Conservation (phyloP, 2,797 vertebrate genomes). For the Notoglanidium macrostoma region DNA sequence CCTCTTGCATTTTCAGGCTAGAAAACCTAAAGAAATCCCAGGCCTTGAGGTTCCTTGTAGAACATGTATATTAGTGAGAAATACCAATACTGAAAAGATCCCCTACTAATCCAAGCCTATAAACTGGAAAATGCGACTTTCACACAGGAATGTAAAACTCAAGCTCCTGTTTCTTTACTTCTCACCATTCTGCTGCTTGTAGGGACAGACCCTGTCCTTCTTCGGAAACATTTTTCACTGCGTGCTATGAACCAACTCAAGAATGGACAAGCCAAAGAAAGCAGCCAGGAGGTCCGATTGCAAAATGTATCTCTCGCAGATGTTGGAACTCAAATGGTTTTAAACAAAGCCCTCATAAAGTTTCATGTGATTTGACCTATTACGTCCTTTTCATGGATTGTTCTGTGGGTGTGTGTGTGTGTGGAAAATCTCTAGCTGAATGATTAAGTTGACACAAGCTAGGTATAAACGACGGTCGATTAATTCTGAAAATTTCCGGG, state of each 20-base stretch:
- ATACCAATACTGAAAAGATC: neutral
- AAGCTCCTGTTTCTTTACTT: constrained; percentile 1
- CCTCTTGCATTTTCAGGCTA: neutral
- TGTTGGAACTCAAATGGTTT: neutral
- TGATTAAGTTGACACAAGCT: neutral
- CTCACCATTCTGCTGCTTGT: neutral
- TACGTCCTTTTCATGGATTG: neutral
- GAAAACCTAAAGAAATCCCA: neutral
- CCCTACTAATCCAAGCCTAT: neutral
- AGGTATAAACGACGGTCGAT: neutral
- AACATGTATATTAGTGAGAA: neutral
- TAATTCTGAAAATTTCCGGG: neutral
- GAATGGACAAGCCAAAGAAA: neutral
- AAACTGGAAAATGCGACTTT: constrained; percentile 21
- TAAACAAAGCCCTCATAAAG: neutral
- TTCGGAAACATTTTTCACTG: neutral
- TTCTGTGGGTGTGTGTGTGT: no score
- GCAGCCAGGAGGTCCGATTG: neutral
- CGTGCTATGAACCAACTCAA: neutral
- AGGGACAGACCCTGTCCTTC: neutral
- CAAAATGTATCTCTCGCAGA: neutral
- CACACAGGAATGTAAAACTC: constrained; percentile 26
- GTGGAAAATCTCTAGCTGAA: neutral
- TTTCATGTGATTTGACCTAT: neutral
- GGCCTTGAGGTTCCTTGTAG: neutral